Evolutionary conservation across 2,888 invertebrate species (phyloP), one percentile per base, ranked within the genome.

Genomic region (Camptogramma bilineatum): DNA sequence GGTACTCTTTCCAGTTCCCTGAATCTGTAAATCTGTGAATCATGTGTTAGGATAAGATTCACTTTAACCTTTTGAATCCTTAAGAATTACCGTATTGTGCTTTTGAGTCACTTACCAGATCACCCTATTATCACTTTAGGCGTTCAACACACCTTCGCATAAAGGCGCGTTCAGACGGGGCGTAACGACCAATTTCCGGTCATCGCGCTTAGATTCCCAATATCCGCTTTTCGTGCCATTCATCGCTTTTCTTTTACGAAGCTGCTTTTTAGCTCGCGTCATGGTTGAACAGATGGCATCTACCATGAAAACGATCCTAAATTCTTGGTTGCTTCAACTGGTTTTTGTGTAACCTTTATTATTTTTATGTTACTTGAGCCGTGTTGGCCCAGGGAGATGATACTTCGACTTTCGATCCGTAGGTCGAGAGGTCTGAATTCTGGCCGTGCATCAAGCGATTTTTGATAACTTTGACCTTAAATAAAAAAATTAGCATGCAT

Each of bases 161-260:
- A 71, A 73, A 68, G 55, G 61, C 44, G 47, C 28, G 64, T 62
- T 48, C 64, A 64, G 71, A 60, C 65, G 62, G 59, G 65, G 55
- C 66, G 46, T 77, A 75, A 76, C 74, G 70, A 72, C 58, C 74
- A 77, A 77, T 77, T 75, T 77, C 75, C 76, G 60, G 71, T 66
- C 74, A 61, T 70, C 57, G 63, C 69, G 68, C 66, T 71, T 64
- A 70, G 67, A 67, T 72, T 66, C 62, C 70, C 73, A 70, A 72
- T 73, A 68, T 73, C 73, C 73, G 72, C 52, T 46, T 57, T 47
- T 52, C 52, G 47, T 47, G 34, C 59, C 54, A 52, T 64, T 62
- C 67, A 42, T 5, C 28, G 52, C 47, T 51, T 68, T 65, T 65
- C 62, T 68, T 68, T 68, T 39, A 57, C 46, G 54, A 51, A 64